Evolutionary conservation across 1,140 invertebrate species (phyloP), one percentile per base, ranked within the genome.

Genomic region (Zaprionus africanus): DNA sequence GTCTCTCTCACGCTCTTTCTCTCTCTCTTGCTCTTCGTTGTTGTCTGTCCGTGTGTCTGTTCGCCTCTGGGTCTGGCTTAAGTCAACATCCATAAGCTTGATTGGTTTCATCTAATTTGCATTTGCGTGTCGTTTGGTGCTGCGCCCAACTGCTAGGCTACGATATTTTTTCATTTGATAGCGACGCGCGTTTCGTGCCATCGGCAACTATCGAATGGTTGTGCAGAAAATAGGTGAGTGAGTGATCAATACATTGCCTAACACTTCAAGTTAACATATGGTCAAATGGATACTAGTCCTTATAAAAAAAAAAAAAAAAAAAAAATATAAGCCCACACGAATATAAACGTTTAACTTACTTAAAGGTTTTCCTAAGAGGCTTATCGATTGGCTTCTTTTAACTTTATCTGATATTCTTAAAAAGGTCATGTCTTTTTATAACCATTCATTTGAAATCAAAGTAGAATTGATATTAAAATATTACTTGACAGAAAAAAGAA

Each of bases 81-180:
- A 13, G 24, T 57, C 34, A 43, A 56, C 17, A 28, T 26, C 24
- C 63, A 67, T 59, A 51, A 67, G 65, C 49, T 69, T 41, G 24
- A 38, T 68, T 59, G 69, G 74, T 69, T 69, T 49, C 9, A 57
- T 62, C 38, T 51, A 67, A 68, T 78, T 78, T 68, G 68, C 60
- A 75, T 77, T 58, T 57, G 59, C 61, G 65, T 75, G 36, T 76
- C 46, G 49, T 53, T 68, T 51, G 49, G 17, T 53, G 56, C 67
- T 78, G 79, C 82, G 71, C 82, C 82, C 73, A 67, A 51, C 31
- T 43, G 71, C 46, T 82, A 72, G 67, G 82, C 82, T 63, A 63
- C 54, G 61, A 46, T 53, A 62, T 69, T 59, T 31, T 41, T 5
- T 13, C 7, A 22, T 4, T 15, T 5, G 2, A 2, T 64, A 66